Conservation (phyloP, 2,113 vertebrate genomes). For the Amblyornis subalaris region DNA sequence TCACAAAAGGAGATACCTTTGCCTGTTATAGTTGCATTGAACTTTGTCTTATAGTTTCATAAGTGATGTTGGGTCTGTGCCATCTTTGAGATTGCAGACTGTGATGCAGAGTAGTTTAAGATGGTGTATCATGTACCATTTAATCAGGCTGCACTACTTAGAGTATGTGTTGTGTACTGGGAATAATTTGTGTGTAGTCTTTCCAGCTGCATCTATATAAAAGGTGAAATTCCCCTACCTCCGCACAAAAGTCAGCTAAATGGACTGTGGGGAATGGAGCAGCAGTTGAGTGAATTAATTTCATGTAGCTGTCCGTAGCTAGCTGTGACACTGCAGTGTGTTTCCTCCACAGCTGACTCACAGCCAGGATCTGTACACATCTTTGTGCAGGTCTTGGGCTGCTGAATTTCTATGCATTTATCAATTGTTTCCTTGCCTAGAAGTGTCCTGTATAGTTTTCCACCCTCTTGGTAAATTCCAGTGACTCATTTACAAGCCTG, state of each 20-base stretch:
- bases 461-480: not conserved
- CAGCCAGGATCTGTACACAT: not conserved
- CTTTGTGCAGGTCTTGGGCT: not conserved
- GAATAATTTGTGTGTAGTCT: constrained; percentile 53
- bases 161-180: constrained; percentile 44
- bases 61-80: not conserved
- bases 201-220: constrained; percentile 50
- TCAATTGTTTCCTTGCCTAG: not conserved
- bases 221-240: constrained; percentile 61
- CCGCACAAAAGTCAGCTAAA: constrained; percentile 13
- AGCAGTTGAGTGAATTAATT: constrained; percentile 57
- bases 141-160: constrained; percentile 38
- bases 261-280: constrained; percentile 31
- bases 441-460: not conserved
- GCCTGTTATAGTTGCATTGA: not conserved
- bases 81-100: not conserved
- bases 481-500: not conserved
- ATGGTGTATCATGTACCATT: constrained; percentile 48
- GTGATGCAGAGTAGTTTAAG: constrained; percentile 8
- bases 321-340: constrained; percentile 4
- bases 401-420: not conserved
- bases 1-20: not conserved
- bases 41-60: not conserved
- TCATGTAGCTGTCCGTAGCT: constrained; percentile 33
- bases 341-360: constrained; percentile 3